Evolutionary conservation across 2,797 vertebrate genomes (phyloP), one percentile per base, ranked within the genome.

Genomic region (Neosilurus hyrtlii): DNA sequence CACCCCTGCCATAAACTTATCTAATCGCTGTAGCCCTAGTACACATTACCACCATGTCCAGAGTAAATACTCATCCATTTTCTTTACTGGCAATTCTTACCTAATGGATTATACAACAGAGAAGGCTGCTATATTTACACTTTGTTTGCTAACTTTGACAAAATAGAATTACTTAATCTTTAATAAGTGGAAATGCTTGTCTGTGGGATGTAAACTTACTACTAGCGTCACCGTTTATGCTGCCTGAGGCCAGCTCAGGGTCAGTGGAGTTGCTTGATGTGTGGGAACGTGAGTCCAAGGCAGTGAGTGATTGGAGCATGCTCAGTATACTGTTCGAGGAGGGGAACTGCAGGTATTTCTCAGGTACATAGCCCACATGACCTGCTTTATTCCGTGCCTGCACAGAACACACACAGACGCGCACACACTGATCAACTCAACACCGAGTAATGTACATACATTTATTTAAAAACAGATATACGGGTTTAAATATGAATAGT

Each of bases 291-390:
- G 91, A 91, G 77, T 96, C 97, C 90, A 98, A 90, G 0, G 97
- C 95, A 0, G 97, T 97, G 54, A 99, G 92, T 1, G 96, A 97
- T 92, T 98, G 97, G 12, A 99, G 94, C 97, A 97, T 97, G 78
- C 97, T 98, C 90, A 98, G 93, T 1, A 99, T 95, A 73, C 97
- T 98, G 93, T 95, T 97, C 62, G 97, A 97, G 0, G 96, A 96
- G 0, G 97, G 97, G 82, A 99, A 96, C 86, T 98, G 97, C 84
- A 99, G 92, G 91, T 99, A 99, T 85, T 99, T 99, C 93, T 99
- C 97, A 0, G 97, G 97, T 67, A 98, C 97, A 0, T 99, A 99
- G 43, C 97, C 97, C 54, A 98, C 96, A 56, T 96, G 96, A 0
- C 97, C 97, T 0, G 94, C 92, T 86, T 97, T 97, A 89, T 98